A percentile compares a stretch with the other conserved stretches of the same genome.
These are phyloP conservation scores for Chaetodon auriga DNA, from an alignment of 2,113 vertebrate genomes.

Conservation along the genomic window DNA sequence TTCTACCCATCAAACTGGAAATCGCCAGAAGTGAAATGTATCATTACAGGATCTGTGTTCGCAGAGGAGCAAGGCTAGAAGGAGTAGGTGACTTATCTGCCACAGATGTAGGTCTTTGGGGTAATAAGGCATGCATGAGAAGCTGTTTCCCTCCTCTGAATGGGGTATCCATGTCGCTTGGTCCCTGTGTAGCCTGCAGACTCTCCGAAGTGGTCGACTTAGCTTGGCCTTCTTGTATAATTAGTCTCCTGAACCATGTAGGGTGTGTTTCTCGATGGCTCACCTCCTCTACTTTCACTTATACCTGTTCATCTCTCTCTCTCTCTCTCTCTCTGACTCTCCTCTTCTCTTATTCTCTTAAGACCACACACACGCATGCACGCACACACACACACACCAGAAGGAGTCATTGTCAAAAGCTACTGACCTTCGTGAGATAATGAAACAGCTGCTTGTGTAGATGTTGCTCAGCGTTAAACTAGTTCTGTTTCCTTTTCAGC, in stretches of 20 bases:
- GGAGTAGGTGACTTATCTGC: conserved; percentile 85
- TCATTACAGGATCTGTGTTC: conserved; percentile 86
- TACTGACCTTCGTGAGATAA: conserved; percentile 23
- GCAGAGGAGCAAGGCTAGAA: conserved; percentile 79
- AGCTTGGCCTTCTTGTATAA: conserved; percentile 84
- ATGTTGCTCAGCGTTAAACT: background rate
- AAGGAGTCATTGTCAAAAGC: background rate
- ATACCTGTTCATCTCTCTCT: conserved; percentile 48
- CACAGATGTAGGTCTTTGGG: conserved; percentile 80
- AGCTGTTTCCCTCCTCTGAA: conserved; percentile 82
- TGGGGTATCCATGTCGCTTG: conserved; percentile 75
- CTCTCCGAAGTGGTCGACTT: conserved; percentile 80
- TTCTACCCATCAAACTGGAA: conserved; percentile 78
- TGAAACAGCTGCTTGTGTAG: background rate
- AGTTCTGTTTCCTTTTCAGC: background rate
- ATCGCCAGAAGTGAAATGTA: conserved; percentile 87
- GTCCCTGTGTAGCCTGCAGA: conserved; percentile 79
- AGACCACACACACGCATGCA: background rate
- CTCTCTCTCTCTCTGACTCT: conserved; percentile 17
- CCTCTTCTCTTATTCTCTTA: conserved; percentile 24
- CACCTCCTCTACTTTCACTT: conserved; percentile 57
- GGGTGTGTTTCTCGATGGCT: conserved; percentile 67
- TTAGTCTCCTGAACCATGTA: conserved; percentile 84
- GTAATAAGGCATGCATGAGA: conserved; percentile 89
- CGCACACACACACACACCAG: background rate